Evolutionary conservation across 2,113 vertebrate genomes (phyloP).

Genomic region (Odobenus rosmarus): DNA sequence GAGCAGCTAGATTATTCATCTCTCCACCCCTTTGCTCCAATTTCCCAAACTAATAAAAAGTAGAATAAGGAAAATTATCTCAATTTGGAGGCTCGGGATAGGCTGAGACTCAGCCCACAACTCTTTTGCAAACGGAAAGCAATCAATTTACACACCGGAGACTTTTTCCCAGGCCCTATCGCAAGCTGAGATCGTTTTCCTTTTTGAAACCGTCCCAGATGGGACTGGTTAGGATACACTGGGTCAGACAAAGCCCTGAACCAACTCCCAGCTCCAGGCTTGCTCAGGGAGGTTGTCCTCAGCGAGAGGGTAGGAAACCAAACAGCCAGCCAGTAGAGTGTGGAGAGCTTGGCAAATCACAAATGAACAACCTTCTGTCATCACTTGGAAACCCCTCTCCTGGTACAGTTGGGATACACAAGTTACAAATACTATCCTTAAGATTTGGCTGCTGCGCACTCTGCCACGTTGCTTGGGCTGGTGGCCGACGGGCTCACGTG

Average conservation of each 20-base stretch:
- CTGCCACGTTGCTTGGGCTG: not conserved
- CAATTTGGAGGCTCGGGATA: not conserved
- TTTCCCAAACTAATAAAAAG: not conserved
- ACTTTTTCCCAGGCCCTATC: not conserved
- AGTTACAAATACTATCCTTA: not conserved
- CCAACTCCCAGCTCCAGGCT: fast-evolving
- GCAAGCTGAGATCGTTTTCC: not conserved
- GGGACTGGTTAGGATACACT: not conserved
- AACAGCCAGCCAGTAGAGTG: not conserved
- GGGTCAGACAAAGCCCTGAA: not conserved
- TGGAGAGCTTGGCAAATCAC: constrained; percentile 42
- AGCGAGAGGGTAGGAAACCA: not conserved
- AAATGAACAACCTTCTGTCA: not conserved
- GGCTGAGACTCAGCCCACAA: not conserved
- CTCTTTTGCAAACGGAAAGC: not conserved
- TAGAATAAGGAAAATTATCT: not conserved
- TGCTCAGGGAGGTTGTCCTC: not conserved
- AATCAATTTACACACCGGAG: not conserved
- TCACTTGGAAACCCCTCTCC: constrained; percentile 45
- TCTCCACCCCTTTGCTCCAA: not conserved
- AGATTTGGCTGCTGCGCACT: not conserved
- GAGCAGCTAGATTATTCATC: not conserved
- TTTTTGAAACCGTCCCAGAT: not conserved
- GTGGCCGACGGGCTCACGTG: not conserved
- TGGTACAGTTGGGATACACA: not conserved